These are phyloP conservation scores for Luperina testacea DNA, from an alignment of 2,888 invertebrate genomes.

Conservation along the genomic window DNA sequence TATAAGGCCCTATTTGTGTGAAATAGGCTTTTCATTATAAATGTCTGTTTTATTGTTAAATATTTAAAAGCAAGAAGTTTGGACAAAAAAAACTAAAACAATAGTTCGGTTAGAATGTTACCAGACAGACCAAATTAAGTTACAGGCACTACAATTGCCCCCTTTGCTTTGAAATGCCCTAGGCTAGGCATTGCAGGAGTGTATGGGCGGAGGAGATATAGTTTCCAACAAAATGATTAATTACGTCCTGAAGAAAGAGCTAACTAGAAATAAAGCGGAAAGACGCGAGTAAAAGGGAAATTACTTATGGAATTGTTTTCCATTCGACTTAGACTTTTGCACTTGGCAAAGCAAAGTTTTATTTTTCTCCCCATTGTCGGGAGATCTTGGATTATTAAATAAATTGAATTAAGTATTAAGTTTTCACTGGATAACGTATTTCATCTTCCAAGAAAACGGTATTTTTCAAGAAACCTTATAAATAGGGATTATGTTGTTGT, in stretches of 20 bases:
- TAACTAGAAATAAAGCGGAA: conserved; percentile 7
- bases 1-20: neutral
- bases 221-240: neutral
- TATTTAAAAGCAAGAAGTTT: neutral
- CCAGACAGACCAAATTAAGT: neutral
- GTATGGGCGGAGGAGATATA: neutral
- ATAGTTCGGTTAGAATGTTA: neutral
- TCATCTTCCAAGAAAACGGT: neutral
- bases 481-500: neutral
- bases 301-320: neutral
- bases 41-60: neutral
- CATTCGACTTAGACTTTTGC: neutral
- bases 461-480: neutral
- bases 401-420: neutral
- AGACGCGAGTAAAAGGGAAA: conserved; percentile 3
- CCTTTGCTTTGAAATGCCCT: neutral
- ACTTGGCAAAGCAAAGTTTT: neutral
- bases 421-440: neutral
- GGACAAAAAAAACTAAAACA: neutral
- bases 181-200: neutral
- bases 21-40: neutral
- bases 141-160: neutral
- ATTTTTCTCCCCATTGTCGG: neutral
- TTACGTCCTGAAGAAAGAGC: neutral
- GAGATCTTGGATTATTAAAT: neutral